Conservation (phyloP, 2,888 invertebrate genomes). For the Eulithis testata region DNA sequence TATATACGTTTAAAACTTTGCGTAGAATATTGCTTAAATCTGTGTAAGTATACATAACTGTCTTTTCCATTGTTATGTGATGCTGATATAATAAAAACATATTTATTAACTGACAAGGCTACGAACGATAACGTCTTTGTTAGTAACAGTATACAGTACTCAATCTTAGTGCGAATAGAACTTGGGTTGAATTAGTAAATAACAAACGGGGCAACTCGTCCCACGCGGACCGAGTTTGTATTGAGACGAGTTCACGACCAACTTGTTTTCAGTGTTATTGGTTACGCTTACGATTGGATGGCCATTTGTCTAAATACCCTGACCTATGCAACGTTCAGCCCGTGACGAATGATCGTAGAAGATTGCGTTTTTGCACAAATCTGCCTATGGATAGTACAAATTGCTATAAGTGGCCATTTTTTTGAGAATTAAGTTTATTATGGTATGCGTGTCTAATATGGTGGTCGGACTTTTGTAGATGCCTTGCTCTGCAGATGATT, state of each 20-base stretch:
- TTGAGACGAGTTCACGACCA: not conserved
- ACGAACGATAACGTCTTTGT: no score
- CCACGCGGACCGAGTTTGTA: no score
- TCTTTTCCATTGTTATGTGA: no score
- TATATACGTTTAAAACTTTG: no score
- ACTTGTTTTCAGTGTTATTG: conserved; percentile 1
- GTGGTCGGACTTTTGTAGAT: conserved; percentile 18
- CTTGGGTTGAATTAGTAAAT: no score
- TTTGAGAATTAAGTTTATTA: conserved; percentile 47
- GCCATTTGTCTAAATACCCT: not conserved
- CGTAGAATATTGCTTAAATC: no score
- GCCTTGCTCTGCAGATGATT: not conserved
- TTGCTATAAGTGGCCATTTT: conserved; percentile 44
- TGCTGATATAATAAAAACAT: no score
- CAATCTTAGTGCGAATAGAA: no score
- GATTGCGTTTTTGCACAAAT: conserved; percentile 63
- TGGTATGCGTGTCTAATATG: conserved; percentile 34
- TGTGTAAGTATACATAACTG: no score
- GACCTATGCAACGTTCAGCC: conserved; percentile 53
- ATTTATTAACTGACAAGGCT: no score
- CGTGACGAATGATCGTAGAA: conserved; percentile 59
- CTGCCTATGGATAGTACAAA: conserved; percentile 38
- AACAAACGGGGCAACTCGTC: no score
- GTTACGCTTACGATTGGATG: conserved; percentile 4
- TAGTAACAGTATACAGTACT: no score